phyloP scores from a whole-genome alignment of 53 echinoderm and acorn worm species.

The Hippasteria phrygiana region DNA sequence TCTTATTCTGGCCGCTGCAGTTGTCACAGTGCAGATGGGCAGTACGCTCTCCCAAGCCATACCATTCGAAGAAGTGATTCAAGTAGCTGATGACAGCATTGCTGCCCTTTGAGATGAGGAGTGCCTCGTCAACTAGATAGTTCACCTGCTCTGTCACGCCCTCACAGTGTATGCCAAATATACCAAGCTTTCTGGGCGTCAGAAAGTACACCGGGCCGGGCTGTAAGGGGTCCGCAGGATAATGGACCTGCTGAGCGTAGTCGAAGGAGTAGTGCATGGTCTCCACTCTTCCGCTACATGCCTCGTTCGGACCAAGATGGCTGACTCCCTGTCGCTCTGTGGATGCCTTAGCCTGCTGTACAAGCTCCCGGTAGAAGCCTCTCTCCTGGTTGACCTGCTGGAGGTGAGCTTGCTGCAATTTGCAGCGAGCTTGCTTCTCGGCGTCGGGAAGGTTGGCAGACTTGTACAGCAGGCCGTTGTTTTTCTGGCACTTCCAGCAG shows the following conservation, averaged over 20 bases:
- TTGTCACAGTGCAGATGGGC: slow-evolving; percentile 71
- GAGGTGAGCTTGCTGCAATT: slow-evolving; percentile 42
- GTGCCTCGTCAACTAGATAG: slow-evolving; percentile 72
- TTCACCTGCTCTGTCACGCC: slow-evolving; percentile 64
- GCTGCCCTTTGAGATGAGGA: slow-evolving; percentile 64
- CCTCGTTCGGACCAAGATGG: slow-evolving; percentile 9
- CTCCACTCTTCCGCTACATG: slow-evolving; percentile 2
- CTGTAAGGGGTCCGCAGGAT: slow-evolving; percentile 69
- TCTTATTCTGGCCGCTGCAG: slow-evolving; percentile 77
- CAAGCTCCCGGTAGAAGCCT: slow-evolving; percentile 13
- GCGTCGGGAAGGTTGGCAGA: slow-evolving; percentile 53
- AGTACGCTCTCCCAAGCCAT: slow-evolving; percentile 61
- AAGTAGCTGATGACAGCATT: slow-evolving; percentile 74
- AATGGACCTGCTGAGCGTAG: slow-evolving; percentile 74
- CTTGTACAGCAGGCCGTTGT: slow-evolving; percentile 44
- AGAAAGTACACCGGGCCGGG: slow-evolving; percentile 75
- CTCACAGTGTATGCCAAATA: slow-evolving; percentile 75
- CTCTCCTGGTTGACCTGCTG: slow-evolving; percentile 19
- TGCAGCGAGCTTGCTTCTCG: slow-evolving; percentile 18
- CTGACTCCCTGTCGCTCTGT: neutral
- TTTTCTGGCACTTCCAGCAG: slow-evolving; percentile 66
- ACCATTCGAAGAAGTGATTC: slow-evolving; percentile 61
- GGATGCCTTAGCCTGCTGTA: neutral
- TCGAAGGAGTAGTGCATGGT: slow-evolving; percentile 76
- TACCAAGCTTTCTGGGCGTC: slow-evolving; percentile 65